Percentiles rank a stretch among this genome's conserved stretches.
Evolutionary conservation across 2,888 invertebrate genomes (phyloP).

Genomic region (Dynastes tityus): DNA sequence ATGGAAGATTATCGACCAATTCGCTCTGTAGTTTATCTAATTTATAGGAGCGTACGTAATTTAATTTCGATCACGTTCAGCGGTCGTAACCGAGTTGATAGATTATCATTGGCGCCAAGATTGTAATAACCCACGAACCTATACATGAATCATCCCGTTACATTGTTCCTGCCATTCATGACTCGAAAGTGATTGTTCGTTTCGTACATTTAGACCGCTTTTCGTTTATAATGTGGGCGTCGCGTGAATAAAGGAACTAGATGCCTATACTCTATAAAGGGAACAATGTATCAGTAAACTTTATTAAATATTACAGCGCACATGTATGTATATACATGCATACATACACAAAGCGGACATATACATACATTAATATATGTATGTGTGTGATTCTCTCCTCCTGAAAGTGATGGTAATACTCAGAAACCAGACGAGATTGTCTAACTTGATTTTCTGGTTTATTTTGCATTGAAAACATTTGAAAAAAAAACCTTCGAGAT

Average conservation of each 20-base stretch:
- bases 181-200: slow-evolving; percentile 1
- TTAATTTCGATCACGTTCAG: slow-evolving; percentile 30
- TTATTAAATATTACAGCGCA: background rate
- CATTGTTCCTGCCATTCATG: slow-evolving; percentile 12
- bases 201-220: background rate
- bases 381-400: no score
- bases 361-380: no score
- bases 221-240: background rate
- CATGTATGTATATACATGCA: background rate
- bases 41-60: slow-evolving; percentile 12
- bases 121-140: slow-evolving; percentile 32
- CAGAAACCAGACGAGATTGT: no score
- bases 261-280: background rate
- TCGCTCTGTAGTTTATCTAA: slow-evolving; percentile 16
- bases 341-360: background rate
- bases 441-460: no score
- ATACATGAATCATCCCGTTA: slow-evolving; percentile 28
- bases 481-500: no score
- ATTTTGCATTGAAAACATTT: no score
- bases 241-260: background rate
- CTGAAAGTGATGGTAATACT: no score
- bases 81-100: slow-evolving; percentile 15
- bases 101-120: slow-evolving; percentile 36
- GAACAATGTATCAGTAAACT: no score
- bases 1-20: slow-evolving; percentile 6